A percentile compares a stretch with the other conserved stretches of the same genome.
Evolutionary conservation across 2,888 invertebrate species (phyloP).

Genomic region (Pemphredon lugubris): DNA sequence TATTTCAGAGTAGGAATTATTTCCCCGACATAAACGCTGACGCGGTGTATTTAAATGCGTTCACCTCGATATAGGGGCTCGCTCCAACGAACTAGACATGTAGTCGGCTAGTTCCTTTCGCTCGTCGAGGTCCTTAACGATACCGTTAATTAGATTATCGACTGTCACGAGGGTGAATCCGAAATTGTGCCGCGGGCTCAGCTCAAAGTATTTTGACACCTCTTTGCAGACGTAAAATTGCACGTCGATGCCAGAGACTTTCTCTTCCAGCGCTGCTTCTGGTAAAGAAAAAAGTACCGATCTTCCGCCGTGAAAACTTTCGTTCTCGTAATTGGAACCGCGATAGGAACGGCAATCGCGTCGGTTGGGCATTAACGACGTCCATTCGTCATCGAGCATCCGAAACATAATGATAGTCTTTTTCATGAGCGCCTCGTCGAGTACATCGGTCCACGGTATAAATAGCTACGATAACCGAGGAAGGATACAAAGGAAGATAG

Average conservation of each 20-base stretch:
- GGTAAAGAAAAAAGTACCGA: slow-evolving; percentile 73
- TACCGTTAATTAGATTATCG: slow-evolving; percentile 71
- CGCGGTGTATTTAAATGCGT: slow-evolving; percentile 39
- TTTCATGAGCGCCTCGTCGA: slow-evolving; percentile 70
- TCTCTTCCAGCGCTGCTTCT: slow-evolving; percentile 44
- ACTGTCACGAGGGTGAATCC: slow-evolving; percentile 66
- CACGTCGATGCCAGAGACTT: slow-evolving; percentile 58
- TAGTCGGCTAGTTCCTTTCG: slow-evolving; percentile 65
- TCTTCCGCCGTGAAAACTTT: slow-evolving; percentile 73
- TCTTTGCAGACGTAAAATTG: slow-evolving; percentile 68
- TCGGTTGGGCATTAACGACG: slow-evolving; percentile 67
- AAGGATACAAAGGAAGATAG: not conserved
- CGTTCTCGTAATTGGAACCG: slow-evolving; percentile 68
- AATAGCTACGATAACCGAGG: slow-evolving; percentile 59
- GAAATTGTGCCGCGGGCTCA: slow-evolving; percentile 53
- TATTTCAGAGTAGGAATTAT: too few relatives aligned
- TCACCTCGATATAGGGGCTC: slow-evolving; percentile 73
- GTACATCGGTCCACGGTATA: slow-evolving; percentile 65
- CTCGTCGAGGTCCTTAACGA: slow-evolving; percentile 68
- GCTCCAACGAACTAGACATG: slow-evolving; percentile 59
- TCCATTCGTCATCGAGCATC: slow-evolving; percentile 74
- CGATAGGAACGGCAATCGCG: slow-evolving; percentile 66
- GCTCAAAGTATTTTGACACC: slow-evolving; percentile 70
- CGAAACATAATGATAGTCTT: slow-evolving; percentile 73
- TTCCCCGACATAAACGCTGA: slow-evolving; percentile 47